Percentiles rank a stretch among this genome's conserved stretches.
Evolutionary conservation across 2,113 vertebrate species (phyloP).

Genomic region (Thinocorus orbignyianus): DNA sequence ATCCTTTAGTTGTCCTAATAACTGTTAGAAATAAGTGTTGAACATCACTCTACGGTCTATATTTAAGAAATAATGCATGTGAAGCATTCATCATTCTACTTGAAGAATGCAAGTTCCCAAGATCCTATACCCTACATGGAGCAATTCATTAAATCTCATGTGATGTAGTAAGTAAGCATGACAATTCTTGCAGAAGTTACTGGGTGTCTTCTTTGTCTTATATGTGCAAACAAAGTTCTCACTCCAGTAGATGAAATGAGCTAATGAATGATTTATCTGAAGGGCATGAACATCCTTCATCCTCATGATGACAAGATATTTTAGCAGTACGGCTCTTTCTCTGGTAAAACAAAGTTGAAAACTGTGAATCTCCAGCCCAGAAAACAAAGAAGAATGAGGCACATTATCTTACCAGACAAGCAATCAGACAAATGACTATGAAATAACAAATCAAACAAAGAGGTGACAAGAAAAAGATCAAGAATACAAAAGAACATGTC

Average conservation of each 20-base stretch:
- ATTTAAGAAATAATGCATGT: not conserved
- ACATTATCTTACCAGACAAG: constrained; percentile 1
- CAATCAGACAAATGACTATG: constrained; percentile 41
- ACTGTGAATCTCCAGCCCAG: not conserved
- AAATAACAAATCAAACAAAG: constrained; percentile 44
- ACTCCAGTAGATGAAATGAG: not conserved
- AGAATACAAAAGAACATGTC: not conserved
- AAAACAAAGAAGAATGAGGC: constrained; percentile 17
- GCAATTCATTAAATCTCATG: not conserved
- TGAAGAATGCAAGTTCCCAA: not conserved
- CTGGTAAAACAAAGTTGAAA: constrained; percentile 9
- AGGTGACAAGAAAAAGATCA: constrained; percentile 29
- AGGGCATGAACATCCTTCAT: not conserved
- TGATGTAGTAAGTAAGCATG: not conserved
- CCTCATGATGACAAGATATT: constrained; percentile 43
- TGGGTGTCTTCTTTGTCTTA: not conserved
- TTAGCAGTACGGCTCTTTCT: not conserved
- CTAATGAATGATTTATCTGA: constrained; percentile 42
- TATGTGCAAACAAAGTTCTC: not conserved
- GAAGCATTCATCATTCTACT: not conserved
- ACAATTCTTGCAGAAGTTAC: not conserved
- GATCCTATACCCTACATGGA: not conserved
- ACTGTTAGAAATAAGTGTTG: not conserved
- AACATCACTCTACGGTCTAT: not conserved
- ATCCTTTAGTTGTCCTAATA: not conserved